Conservation (phyloP, 2,113 vertebrate species). For the Falco punctatus region DNA sequence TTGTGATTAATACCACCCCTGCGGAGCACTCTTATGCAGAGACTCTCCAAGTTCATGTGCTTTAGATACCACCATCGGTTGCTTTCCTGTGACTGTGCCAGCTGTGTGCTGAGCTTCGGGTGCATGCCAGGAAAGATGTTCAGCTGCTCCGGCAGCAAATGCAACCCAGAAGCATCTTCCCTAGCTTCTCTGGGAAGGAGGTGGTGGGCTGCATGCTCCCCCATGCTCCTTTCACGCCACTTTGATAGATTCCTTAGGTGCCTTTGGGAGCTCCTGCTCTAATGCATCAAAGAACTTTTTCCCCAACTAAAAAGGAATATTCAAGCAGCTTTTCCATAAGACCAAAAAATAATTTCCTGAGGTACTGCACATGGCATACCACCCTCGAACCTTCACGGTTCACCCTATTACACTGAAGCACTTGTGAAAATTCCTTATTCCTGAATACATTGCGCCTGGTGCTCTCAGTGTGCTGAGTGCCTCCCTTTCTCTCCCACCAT, state of each 20-base stretch:
- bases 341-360: neutral
- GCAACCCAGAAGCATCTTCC: neutral
- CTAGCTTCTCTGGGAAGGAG: neutral
- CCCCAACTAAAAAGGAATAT: neutral
- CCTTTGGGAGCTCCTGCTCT: neutral
- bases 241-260: neutral
- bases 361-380: neutral
- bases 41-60: neutral
- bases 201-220: neutral
- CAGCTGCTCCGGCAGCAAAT: neutral
- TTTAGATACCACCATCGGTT: neutral
- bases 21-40: conserved; percentile 1
- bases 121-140: neutral
- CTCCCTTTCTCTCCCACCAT: neutral
- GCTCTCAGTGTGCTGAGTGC: neutral
- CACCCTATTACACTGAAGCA: neutral
- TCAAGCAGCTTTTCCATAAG: neutral
- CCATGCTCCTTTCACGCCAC: neutral
- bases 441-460: fast-evolving
- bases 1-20: conserved; percentile 14
- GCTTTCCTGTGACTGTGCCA: neutral
- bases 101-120: neutral
- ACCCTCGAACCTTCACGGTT: neutral
- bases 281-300: neutral
- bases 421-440: neutral